Evolutionary conservation across 2,888 invertebrate genomes (phyloP).

Genomic region (Ormyrus rosae): DNA sequence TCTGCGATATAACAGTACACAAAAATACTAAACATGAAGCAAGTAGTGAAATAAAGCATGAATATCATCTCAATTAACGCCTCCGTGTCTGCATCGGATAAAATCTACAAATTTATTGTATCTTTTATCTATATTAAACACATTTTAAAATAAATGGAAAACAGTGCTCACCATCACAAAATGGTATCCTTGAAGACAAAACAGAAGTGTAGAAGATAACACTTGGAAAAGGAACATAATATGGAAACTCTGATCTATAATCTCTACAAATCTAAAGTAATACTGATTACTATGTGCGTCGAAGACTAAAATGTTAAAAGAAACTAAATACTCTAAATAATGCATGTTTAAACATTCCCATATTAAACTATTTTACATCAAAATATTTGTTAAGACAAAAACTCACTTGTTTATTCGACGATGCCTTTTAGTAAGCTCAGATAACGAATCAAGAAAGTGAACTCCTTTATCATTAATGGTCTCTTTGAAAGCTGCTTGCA

Average conservation of each 20-base stretch:
- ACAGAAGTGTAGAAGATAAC: conserved; percentile 12
- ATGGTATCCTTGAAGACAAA: conserved; percentile 47
- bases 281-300: not conserved
- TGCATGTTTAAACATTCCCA: not conserved
- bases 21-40: conserved; percentile 5
- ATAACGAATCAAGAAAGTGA: not conserved
- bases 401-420: conserved; percentile 17
- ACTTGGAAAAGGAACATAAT: conserved; percentile 52
- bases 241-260: conserved; percentile 50
- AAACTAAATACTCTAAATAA: not conserved
- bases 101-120: not conserved
- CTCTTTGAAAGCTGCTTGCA: conserved; percentile 29
- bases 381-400: not conserved
- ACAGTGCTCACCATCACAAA: conserved; percentile 27
- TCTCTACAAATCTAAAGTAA: conserved; percentile 42
- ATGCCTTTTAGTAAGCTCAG: conserved; percentile 2
- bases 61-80: not conserved
- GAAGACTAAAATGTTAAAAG: not conserved
- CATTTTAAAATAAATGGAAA: not conserved
- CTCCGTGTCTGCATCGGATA: not conserved
- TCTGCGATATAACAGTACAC: conserved; percentile 8
- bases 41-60: not conserved
- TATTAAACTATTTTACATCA: not conserved
- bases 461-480: not conserved
- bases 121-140: not conserved